Conservation (phyloP, 2,797 vertebrate species). For the Melanotaenia nigrans region DNA sequence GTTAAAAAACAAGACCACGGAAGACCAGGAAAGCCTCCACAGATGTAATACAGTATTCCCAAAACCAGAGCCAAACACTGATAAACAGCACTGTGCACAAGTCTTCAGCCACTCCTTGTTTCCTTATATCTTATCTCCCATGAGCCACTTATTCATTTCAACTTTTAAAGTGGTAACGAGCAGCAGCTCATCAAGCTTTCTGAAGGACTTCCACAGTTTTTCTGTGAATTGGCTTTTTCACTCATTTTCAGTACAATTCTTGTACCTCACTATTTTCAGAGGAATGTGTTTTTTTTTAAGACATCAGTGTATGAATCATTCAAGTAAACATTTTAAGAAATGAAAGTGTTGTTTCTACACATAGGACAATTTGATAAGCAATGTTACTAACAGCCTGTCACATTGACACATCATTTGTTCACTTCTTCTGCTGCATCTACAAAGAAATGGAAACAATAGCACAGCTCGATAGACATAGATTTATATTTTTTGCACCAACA, state of each 20-base stretch:
- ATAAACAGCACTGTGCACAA: not conserved
- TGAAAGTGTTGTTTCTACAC: not conserved
- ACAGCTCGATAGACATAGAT: too few relatives aligned
- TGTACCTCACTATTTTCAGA: not conserved
- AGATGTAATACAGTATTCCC: conserved; percentile 19
- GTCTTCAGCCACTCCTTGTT: not conserved
- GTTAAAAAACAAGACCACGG: conserved; percentile 35
- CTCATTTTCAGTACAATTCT: not conserved
- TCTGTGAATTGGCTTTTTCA: not conserved
- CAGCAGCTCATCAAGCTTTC: not conserved
- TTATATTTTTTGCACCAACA: too few relatives aligned
- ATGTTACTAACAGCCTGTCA: too few relatives aligned
- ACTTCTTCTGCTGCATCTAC: too few relatives aligned
- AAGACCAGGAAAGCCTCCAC: conserved; percentile 15
- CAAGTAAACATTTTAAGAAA: not conserved
- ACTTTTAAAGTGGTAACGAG: not conserved
- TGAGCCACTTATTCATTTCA: too few relatives aligned
- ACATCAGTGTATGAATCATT: too few relatives aligned
- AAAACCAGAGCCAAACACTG: conserved; percentile 20
- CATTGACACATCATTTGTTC: too few relatives aligned
- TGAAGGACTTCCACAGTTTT: not conserved
- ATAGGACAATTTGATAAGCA: not conserved
- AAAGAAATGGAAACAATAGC: too few relatives aligned
- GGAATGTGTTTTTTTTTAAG: not conserved
- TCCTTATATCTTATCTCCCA: too few relatives aligned